Percentiles rank a stretch among this genome's conserved stretches.
These are phyloP conservation scores for Prietella phreatophila DNA, from an alignment of 2,113 vertebrate species.

Conservation along the genomic window DNA sequence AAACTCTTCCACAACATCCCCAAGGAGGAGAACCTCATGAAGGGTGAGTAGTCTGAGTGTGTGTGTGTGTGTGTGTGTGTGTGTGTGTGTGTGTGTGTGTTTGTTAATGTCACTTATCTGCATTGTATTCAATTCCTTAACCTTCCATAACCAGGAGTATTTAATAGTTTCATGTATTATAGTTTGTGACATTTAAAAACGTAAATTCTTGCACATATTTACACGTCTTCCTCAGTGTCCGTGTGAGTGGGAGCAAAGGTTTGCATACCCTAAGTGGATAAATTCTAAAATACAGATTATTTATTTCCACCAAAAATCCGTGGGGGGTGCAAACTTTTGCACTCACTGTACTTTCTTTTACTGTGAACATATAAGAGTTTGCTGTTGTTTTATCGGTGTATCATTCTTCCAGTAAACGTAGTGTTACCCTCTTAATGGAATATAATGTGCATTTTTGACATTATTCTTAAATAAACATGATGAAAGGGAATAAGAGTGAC, in stretches of 20 bases:
- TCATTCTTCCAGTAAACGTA: background rate
- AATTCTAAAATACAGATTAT: background rate
- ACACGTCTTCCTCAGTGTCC: background rate
- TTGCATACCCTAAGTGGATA: background rate
- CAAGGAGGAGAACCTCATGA: slow-evolving; percentile 88
- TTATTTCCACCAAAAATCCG: background rate
- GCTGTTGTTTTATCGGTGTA: background rate
- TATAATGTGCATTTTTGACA: background rate
- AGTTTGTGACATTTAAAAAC: background rate
- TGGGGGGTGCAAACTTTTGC: background rate
- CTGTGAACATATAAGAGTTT: background rate
- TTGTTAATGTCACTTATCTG: background rate
- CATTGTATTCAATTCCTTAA: background rate
- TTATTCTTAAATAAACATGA: background rate
- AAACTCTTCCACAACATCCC: slow-evolving; percentile 93
- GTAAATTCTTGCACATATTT: too few relatives aligned
- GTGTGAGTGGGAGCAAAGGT: background rate
- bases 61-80: background rate
- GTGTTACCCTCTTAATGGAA: background rate
- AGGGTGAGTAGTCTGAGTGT: slow-evolving; percentile 76
- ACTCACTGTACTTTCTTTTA: background rate
- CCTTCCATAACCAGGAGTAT: background rate
- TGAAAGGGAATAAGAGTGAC: background rate
- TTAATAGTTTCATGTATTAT: background rate
- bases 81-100: background rate